Percentiles rank a stretch among this genome's conserved stretches.
Evolutionary conservation across 2,888 invertebrate species (phyloP).

Genomic region (Scaptomyza flava): DNA sequence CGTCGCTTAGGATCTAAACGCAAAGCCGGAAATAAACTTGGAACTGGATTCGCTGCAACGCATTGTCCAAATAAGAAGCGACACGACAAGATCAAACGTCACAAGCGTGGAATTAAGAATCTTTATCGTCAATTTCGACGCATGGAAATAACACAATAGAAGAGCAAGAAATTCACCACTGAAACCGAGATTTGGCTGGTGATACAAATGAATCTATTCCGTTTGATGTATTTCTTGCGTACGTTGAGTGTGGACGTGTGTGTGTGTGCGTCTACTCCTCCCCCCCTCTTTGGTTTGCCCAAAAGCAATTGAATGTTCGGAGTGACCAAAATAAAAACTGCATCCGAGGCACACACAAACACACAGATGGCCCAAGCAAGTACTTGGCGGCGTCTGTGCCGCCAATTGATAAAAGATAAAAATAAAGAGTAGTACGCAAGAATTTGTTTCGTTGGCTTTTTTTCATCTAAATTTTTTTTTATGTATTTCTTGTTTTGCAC

Average conservation of each 20-base stretch:
- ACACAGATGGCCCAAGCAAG: constrained; percentile 42
- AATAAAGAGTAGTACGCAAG: constrained; percentile 71
- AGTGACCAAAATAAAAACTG: constrained; percentile 67
- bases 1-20: background rate
- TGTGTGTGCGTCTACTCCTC: background rate
- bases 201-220: background rate
- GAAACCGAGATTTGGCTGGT: background rate
- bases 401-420: constrained; percentile 80
- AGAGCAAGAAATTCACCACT: background rate
- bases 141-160: background rate
- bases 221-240: background rate
- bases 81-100: background rate
- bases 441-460: constrained; percentile 27
- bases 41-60: too few relatives aligned
- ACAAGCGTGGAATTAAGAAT: background rate
- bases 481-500: constrained; percentile 14
- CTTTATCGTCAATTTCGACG: too few relatives aligned
- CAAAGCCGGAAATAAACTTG: background rate
- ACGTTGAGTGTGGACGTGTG: background rate
- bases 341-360: constrained; percentile 14
- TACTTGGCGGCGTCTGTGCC: constrained; percentile 34
- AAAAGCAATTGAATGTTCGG: constrained; percentile 52
- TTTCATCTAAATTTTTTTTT: background rate
- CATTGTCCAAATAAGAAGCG: too few relatives aligned
- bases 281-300: constrained; percentile 2